Evolutionary conservation across 2,888 invertebrate genomes (phyloP).

Genomic region (Lasioglossum leucozonium): DNA sequence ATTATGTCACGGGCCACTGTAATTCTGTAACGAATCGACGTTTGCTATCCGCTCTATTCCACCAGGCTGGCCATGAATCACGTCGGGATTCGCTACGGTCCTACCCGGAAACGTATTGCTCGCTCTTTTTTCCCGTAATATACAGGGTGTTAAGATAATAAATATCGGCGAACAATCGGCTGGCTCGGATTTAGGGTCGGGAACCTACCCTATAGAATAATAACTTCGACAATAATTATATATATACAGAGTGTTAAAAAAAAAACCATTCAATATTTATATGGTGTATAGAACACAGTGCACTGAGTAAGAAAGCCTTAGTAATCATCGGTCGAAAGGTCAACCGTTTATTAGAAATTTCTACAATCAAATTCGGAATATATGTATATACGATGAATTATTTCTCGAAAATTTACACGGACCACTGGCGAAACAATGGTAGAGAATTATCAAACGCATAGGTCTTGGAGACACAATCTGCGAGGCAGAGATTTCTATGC

Average conservation of each 20-base stretch:
- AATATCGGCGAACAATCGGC: constrained; percentile 23
- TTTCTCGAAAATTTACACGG: not conserved
- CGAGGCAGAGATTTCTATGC: not conserved
- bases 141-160: constrained; percentile 21
- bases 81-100: constrained; percentile 15
- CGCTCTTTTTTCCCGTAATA: constrained; percentile 1
- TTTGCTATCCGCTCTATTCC: constrained; percentile 22
- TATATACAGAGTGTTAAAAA: too few relatives aligned
- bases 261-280: too few relatives aligned
- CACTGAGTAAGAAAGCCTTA: too few relatives aligned
- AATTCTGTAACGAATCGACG: constrained; percentile 42
- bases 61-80: constrained; percentile 19
- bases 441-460: not conserved
- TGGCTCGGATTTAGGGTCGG: not conserved
- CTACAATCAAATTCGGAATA: too few relatives aligned
- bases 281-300: too few relatives aligned
- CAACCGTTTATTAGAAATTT: too few relatives aligned
- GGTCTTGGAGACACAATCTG: not conserved
- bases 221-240: not conserved
- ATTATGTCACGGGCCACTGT: constrained; percentile 21
- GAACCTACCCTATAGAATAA: not conserved
- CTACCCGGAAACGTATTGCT: constrained; percentile 13
- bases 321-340: too few relatives aligned
- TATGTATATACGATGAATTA: not conserved
- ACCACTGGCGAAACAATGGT: not conserved